Conservation (phyloP, 2,888 invertebrate genomes). For the Tenthredo livida region DNA sequence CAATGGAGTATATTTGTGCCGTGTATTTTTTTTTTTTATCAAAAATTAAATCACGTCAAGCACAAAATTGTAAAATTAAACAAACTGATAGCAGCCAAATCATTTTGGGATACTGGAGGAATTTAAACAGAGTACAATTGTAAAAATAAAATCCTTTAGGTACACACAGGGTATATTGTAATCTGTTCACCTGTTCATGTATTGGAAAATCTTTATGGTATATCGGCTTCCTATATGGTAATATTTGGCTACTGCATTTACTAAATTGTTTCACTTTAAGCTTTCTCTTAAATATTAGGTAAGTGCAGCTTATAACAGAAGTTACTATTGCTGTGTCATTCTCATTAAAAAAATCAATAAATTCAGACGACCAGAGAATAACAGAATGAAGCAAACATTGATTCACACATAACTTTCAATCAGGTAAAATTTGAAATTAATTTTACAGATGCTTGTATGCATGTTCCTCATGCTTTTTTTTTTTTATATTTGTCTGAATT, state of each 20-base stretch:
- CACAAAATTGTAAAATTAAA: slow-evolving; percentile 9
- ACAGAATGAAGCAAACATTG: slow-evolving; percentile 19
- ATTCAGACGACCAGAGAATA: slow-evolving; percentile 13
- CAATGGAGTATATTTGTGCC: slow-evolving; percentile 58
- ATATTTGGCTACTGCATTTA: slow-evolving; percentile 40
- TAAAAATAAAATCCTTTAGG: not conserved
- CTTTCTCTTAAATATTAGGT: slow-evolving; percentile 35
- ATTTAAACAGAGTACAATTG: slow-evolving; percentile 18
- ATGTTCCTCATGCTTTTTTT: not conserved
- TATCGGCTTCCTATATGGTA: slow-evolving; percentile 32
- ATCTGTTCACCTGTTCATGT: slow-evolving; percentile 33
- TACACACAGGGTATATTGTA: slow-evolving; percentile 22
- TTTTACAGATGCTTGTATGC: not conserved
- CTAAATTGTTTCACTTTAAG: slow-evolving; percentile 26
- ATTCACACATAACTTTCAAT: not conserved
- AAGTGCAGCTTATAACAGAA: slow-evolving; percentile 38
- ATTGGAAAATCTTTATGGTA: slow-evolving; percentile 32
- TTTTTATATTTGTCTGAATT: slow-evolving; percentile 7
- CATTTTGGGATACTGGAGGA: not conserved
- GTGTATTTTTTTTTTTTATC: slow-evolving; percentile 37
- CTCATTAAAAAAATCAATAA: slow-evolving; percentile 34
- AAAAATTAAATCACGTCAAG: not conserved
- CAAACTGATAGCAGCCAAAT: not conserved
- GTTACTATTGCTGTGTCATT: slow-evolving; percentile 2
- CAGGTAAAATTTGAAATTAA: not conserved